Conservation (phyloP, 2,113 vertebrate species). For the Aptenodytes forsteri region DNA sequence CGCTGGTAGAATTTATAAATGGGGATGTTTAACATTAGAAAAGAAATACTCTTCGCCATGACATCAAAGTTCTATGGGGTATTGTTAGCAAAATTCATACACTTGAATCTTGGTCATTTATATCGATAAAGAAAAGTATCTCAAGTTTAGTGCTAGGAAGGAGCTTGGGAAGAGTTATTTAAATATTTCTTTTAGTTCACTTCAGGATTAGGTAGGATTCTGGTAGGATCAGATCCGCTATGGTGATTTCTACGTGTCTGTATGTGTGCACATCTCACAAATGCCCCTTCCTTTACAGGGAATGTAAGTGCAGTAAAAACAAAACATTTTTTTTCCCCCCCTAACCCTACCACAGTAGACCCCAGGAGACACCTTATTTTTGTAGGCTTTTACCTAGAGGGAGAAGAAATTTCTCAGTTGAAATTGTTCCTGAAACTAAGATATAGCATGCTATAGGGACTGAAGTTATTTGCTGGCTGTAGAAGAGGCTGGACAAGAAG, state of each 20-base stretch:
- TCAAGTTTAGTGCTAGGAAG: background rate
- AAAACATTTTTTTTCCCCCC: accelerated
- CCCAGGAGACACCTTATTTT: background rate
- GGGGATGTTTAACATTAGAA: background rate
- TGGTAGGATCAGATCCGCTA: background rate
- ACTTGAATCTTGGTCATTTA: background rate
- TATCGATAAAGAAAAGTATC: background rate
- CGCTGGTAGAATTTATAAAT: background rate
- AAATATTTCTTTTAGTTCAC: background rate
- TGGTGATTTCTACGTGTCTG: background rate
- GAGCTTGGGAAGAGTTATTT: background rate
- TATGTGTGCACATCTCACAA: background rate
- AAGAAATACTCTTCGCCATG: background rate
- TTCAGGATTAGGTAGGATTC: background rate
- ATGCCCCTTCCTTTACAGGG: background rate
- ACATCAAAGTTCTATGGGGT: background rate
- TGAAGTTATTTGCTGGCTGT: background rate
- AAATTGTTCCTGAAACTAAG: background rate
- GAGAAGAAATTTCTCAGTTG: background rate
- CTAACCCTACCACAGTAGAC: background rate
- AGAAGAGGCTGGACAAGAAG: background rate
- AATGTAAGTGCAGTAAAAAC: background rate
- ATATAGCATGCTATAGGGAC: background rate
- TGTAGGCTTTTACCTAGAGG: background rate
- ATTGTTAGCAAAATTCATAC: background rate